These are phyloP conservation scores for Rhinolophus ferrumequinum DNA, from an alignment of 2,113 vertebrate genomes.

Conservation along the genomic window DNA sequence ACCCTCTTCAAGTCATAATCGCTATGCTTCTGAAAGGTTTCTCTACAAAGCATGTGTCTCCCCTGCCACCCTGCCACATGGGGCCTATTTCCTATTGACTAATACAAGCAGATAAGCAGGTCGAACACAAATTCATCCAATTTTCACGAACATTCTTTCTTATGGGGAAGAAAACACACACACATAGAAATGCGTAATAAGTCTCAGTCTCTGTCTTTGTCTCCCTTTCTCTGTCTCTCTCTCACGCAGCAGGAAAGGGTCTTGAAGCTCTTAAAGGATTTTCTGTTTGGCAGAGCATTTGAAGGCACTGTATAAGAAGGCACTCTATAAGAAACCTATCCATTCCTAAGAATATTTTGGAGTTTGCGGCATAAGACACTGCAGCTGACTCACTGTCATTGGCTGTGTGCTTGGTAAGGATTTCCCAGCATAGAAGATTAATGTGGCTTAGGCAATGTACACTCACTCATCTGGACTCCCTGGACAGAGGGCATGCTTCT, in stretches of 20 bases:
- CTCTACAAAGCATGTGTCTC: background rate
- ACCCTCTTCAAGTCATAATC: background rate
- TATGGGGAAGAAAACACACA: background rate
- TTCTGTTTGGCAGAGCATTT: background rate
- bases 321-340: background rate
- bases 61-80: background rate
- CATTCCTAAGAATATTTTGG: conserved; percentile 17
- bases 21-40: background rate
- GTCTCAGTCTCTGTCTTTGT: background rate
- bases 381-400: background rate
- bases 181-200: background rate
- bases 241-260: background rate
- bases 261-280: conserved; percentile 16
- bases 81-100: background rate
- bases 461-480: background rate
- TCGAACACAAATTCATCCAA: background rate
- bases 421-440: background rate
- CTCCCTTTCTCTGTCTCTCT: background rate
- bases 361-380: conserved; percentile 1
- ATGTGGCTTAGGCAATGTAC: background rate
- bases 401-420: background rate
- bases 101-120: conserved; percentile 33
- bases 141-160: conserved; percentile 27
- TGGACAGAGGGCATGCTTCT: background rate
- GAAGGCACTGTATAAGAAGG: background rate